phyloP scores from a whole-genome alignment of 2,797 vertebrate genomes.

The Geotrypetes seraphini region DNA sequence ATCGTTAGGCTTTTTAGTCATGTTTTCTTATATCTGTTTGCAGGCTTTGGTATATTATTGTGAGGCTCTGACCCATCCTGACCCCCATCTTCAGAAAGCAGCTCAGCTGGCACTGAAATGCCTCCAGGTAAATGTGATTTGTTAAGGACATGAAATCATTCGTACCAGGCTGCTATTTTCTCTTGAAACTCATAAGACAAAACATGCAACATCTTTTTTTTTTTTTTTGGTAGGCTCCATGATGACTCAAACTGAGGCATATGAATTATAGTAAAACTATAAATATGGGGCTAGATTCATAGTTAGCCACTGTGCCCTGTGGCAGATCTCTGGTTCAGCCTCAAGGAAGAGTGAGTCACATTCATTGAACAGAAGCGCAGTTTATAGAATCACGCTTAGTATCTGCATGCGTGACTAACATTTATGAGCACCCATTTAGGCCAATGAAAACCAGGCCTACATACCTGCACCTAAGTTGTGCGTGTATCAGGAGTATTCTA shows the following conservation, averaged over 20 bases:
- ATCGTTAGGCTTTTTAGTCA: neutral
- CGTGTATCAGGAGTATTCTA: no score
- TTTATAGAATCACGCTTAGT: no score
- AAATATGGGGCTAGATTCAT: no score
- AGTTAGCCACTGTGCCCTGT: no score
- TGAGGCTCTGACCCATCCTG: constrained; percentile 76
- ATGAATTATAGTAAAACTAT: neutral
- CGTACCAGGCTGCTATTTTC: neutral
- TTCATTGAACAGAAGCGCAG: no score
- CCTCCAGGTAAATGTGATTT: constrained; percentile 68
- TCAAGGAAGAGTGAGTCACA: no score
- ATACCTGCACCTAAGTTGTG: no score
- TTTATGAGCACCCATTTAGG: no score
- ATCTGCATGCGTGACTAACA: no score
- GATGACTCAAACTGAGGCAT: neutral
- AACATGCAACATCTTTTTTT: no score
- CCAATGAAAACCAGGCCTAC: no score
- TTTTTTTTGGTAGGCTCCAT: neutral
- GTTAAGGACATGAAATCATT: neutral
- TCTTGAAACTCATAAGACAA: neutral
- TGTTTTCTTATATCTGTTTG: constrained; percentile 8
- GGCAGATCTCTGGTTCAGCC: no score
- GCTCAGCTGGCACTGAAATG: constrained; percentile 82
- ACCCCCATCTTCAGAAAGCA: constrained; percentile 72
- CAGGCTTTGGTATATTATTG: constrained; percentile 88